These are phyloP conservation scores for Pristiophorus japonicus DNA, from an alignment of 2,113 vertebrate genomes.

Conservation along the genomic window DNA sequence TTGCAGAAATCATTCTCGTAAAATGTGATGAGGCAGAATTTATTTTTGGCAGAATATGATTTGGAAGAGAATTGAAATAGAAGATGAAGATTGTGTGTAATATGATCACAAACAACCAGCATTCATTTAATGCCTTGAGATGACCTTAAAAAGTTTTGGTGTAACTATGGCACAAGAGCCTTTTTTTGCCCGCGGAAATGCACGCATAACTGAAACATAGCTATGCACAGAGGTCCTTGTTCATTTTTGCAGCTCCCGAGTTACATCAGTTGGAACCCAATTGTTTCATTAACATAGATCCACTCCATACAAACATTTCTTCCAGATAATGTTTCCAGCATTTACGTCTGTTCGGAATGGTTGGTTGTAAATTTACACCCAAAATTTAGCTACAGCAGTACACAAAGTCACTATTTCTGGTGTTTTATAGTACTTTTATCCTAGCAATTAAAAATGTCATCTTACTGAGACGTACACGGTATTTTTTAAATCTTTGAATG, in stretches of 20 bases:
- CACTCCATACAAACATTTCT: not conserved
- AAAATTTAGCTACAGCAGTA: not conserved
- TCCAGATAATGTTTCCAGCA: not conserved
- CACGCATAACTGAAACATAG: too few relatives aligned
- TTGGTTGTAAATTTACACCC: not conserved
- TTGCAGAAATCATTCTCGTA: not conserved
- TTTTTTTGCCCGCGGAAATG: too few relatives aligned
- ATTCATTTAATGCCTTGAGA: too few relatives aligned
- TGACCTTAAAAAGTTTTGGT: too few relatives aligned
- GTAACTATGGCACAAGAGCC: too few relatives aligned
- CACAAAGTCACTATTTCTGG: not conserved
- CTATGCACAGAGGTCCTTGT: too few relatives aligned
- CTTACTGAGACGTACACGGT: not conserved
- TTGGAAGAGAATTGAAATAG: not conserved
- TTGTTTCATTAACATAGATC: not conserved
- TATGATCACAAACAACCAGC: too few relatives aligned
- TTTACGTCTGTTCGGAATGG: not conserved
- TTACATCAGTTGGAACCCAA: not conserved
- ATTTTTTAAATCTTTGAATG: not conserved
- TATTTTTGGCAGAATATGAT: not conserved
- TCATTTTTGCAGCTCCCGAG: too few relatives aligned
- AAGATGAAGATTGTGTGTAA: too few relatives aligned
- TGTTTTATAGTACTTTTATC: not conserved
- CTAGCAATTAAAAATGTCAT: too few relatives aligned
- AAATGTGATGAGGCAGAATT: too few relatives aligned